Conservation (phyloP, 2,888 invertebrate genomes). For the Mongoloraphidia duomilia region DNA sequence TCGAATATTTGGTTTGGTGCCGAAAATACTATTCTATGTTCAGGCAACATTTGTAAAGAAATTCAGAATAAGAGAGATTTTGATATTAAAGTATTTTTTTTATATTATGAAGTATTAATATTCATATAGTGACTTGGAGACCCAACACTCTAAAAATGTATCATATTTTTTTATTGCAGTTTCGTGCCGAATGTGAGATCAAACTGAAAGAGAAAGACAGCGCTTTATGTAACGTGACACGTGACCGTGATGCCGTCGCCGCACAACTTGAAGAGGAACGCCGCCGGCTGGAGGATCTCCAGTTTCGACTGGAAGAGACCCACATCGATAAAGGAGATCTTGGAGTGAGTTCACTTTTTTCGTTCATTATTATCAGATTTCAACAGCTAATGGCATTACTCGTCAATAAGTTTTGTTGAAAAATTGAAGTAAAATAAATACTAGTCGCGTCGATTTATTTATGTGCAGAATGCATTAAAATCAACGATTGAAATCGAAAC, state of each 20-base stretch:
- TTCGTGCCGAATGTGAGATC: slow-evolving; percentile 38
- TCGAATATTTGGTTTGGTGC: not conserved
- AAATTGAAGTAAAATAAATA: too few relatives aligned
- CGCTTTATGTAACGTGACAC: slow-evolving; percentile 36
- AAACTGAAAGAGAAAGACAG: slow-evolving; percentile 41
- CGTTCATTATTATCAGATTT: not conserved
- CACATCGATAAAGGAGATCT: slow-evolving; percentile 77
- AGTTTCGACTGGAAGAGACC: slow-evolving; percentile 85
- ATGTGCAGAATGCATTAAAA: too few relatives aligned
- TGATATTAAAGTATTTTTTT: too few relatives aligned
- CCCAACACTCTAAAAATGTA: slow-evolving; percentile 5
- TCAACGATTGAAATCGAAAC: too few relatives aligned
- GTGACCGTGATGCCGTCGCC: slow-evolving; percentile 39
- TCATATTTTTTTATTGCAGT: slow-evolving; percentile 25
- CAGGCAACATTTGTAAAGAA: not conserved
- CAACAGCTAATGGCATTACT: too few relatives aligned
- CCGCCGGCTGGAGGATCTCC: slow-evolving; percentile 75
- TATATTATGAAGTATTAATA: too few relatives aligned
- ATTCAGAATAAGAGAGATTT: not conserved
- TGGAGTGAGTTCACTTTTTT: slow-evolving; percentile 44
- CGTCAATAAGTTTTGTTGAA: too few relatives aligned
- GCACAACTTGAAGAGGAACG: slow-evolving; percentile 61
- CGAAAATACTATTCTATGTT: not conserved
- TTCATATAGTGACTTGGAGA: too few relatives aligned
- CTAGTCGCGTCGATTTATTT: too few relatives aligned